phyloP scores from a whole-genome alignment of 2,797 vertebrate genomes.

The Hipposideros larvatus region DNA sequence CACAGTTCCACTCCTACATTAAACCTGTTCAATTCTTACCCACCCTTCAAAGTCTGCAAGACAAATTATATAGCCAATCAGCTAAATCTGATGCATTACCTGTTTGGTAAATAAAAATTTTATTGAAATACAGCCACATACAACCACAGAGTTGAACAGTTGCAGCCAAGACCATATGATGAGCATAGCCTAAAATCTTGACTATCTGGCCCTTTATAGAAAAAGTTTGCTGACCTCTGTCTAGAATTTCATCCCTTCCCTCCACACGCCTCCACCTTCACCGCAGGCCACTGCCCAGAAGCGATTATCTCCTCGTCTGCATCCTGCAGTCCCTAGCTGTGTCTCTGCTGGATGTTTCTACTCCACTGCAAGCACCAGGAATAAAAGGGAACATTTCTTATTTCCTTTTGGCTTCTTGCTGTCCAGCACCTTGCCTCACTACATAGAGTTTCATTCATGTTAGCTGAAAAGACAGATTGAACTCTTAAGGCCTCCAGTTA shows the following conservation, averaged over 20 bases:
- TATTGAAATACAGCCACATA: not conserved
- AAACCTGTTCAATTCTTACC: not conserved
- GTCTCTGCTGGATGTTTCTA: not conserved
- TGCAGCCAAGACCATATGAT: not conserved
- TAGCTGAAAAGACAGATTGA: not conserved
- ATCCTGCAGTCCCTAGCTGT: no score
- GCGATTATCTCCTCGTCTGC: not conserved
- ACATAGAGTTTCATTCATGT: not conserved
- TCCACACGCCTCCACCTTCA: not conserved
- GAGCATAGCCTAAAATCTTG: not conserved
- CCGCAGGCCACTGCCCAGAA: not conserved
- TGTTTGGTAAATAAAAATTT: slow-evolving; percentile 41
- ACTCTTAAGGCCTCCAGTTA: not conserved
- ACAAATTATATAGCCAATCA: not conserved
- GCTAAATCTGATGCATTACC: not conserved
- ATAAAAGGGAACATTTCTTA: not conserved
- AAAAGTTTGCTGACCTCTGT: not conserved
- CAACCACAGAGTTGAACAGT: not conserved
- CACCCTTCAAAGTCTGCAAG: not conserved
- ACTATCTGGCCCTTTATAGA: not conserved
- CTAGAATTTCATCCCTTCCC: not conserved
- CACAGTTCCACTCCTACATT: not conserved
- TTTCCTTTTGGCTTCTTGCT: not conserved
- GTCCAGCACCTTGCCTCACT: not conserved
- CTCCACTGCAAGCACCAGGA: not conserved